phyloP scores from a whole-genome alignment of 2,797 vertebrate genomes.

The Melanotaenia nigrans region DNA sequence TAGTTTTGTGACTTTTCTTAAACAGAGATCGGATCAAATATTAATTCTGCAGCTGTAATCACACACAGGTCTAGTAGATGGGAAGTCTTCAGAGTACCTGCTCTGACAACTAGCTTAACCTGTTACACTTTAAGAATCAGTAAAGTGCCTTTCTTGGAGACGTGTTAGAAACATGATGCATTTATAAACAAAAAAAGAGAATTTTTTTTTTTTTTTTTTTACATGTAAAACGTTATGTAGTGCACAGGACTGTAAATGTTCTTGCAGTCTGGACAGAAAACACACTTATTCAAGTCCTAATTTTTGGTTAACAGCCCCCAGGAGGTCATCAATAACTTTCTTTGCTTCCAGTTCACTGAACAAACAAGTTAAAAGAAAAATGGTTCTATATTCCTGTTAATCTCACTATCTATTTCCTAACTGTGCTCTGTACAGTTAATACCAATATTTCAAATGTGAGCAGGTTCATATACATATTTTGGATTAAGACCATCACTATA shows the following conservation, averaged over 20 bases:
- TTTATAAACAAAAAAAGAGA: not conserved
- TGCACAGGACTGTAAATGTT: slow-evolving; percentile 50
- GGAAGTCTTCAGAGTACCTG: slow-evolving; percentile 76
- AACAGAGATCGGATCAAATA: not conserved
- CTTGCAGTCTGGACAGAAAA: slow-evolving; percentile 27
- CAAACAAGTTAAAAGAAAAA: slow-evolving; percentile 8
- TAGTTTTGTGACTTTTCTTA: not conserved
- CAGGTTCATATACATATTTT: not conserved
- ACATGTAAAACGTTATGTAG: slow-evolving; percentile 19
- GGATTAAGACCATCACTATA: not conserved
- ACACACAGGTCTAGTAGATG: slow-evolving; percentile 5
- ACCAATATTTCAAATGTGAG: not conserved
- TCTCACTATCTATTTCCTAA: slow-evolving; percentile 1
- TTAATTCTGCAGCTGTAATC: not conserved
- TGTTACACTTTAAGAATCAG: slow-evolving; percentile 56
- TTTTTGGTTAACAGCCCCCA: slow-evolving; percentile 31
- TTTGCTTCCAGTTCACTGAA: slow-evolving; percentile 44
- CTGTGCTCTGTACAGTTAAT: slow-evolving; percentile 4
- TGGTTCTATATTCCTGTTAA: slow-evolving; percentile 8
- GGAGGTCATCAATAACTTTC: slow-evolving; percentile 27
- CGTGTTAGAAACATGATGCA: slow-evolving; percentile 24
- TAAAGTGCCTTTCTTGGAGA: slow-evolving; percentile 64
- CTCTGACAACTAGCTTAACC: slow-evolving; percentile 62
- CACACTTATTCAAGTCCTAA: slow-evolving; percentile 18
- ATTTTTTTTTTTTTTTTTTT: not conserved